phyloP scores from a whole-genome alignment of 2,797 vertebrate species.

The Orientallactaga sibirica region DNA sequence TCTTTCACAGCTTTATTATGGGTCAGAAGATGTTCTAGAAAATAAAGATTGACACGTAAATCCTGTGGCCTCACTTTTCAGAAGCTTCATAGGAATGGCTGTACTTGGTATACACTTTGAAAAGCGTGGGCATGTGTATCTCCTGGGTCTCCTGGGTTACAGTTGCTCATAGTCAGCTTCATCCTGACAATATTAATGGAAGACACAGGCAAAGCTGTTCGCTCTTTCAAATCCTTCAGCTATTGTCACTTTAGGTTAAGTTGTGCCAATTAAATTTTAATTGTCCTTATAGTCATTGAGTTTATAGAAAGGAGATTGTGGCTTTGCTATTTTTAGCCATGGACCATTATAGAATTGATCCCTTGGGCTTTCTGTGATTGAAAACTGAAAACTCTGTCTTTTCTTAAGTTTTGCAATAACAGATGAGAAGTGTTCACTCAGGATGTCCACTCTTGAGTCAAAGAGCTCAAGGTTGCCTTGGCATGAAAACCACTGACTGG shows the following conservation, averaged over 20 bases:
- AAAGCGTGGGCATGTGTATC: no score
- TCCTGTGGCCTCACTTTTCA: not conserved
- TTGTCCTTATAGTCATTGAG: constrained; percentile 24
- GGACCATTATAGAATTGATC: constrained; percentile 53
- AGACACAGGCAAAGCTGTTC: not conserved
- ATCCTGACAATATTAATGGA: not conserved
- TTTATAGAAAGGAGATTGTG: constrained; percentile 64
- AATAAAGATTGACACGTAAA: not conserved
- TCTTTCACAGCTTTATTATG: not conserved
- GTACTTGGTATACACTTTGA: not conserved
- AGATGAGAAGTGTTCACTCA: constrained; percentile 1
- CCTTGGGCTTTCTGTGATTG: constrained; percentile 42
- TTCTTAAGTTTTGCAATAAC: constrained; percentile 31
- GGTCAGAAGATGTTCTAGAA: not conserved
- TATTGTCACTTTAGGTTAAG: constrained; percentile 7
- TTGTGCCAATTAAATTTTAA: constrained; percentile 55
- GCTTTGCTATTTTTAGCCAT: constrained; percentile 61
- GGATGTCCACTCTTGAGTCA: constrained; percentile 7
- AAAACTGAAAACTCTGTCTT: constrained; percentile 59
- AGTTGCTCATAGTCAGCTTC: not conserved
- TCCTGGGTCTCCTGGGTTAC: no score
- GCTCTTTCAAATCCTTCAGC: not conserved
- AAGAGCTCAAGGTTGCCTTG: not conserved
- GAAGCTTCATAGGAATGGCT: not conserved
- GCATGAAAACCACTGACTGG: not conserved